A percentile compares a stretch with the other conserved stretches of the same genome.
Evolutionary conservation across 2,797 vertebrate genomes (phyloP).

Genomic region (Intellagama lesueurii): DNA sequence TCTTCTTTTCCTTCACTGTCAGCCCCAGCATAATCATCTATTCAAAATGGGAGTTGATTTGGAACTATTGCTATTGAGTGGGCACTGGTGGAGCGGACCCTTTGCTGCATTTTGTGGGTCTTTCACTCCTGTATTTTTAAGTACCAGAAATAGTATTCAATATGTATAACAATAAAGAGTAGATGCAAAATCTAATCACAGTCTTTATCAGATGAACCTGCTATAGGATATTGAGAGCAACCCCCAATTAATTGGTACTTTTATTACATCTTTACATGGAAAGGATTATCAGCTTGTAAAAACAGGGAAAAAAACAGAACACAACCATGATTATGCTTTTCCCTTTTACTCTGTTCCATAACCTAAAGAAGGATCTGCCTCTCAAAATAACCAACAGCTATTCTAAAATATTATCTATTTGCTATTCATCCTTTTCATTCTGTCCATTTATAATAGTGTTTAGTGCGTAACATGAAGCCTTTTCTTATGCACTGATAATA

Average conservation of each 20-base stretch:
- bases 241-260: not conserved
- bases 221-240: not conserved
- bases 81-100: no score
- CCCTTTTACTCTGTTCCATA: constrained; percentile 25
- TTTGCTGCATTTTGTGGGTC: no score
- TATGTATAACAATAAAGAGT: no score
- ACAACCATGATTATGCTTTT: constrained; percentile 22
- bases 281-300: not conserved
- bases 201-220: no score
- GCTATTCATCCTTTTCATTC: constrained; percentile 43
- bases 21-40: no score
- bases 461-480: not conserved
- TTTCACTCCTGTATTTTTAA: no score
- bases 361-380: constrained; percentile 43
- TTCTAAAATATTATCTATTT: constrained; percentile 54
- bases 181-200: no score
- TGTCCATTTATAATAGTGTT: constrained; percentile 24
- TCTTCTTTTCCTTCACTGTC: no score
- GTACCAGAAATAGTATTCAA: no score
- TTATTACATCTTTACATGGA: not conserved
- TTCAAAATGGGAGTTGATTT: no score
- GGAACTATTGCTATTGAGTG: no score
- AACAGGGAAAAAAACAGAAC: constrained; percentile 6
- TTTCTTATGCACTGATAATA: constrained; percentile 37
- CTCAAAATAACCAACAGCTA: constrained; percentile 37